A percentile compares a stretch with the other conserved stretches of the same genome.
These are phyloP conservation scores for Delichon dasypus DNA, from an alignment of 2,797 vertebrate genomes.

Conservation along the genomic window DNA sequence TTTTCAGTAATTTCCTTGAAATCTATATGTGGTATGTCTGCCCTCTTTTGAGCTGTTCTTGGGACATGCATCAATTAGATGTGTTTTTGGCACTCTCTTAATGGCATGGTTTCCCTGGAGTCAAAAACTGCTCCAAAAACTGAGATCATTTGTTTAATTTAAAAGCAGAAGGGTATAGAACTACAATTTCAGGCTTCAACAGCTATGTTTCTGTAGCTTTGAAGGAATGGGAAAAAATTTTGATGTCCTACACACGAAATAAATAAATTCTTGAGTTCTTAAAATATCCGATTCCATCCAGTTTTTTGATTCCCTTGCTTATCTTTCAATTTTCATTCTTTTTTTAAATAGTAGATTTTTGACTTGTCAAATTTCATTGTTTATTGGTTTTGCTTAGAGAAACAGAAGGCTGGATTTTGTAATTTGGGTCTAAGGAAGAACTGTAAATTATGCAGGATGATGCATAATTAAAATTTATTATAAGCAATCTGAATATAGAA, in stretches of 20 bases:
- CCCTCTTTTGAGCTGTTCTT: conserved; percentile 72
- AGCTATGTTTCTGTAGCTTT: conserved; percentile 68
- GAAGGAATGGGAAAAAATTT: conserved; percentile 21
- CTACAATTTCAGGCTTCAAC: conserved; percentile 69
- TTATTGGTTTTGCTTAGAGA: conserved; percentile 45
- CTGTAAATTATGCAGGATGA: conserved; percentile 52
- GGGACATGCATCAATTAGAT: conserved; percentile 73
- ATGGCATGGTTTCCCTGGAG: conserved; percentile 75
- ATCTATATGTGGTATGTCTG: conserved; percentile 72
- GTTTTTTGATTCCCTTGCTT: background rate
- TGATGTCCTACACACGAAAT: conserved; percentile 48
- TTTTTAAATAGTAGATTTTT: background rate
- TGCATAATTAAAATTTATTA: conserved; percentile 67
- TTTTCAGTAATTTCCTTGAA: conserved; percentile 79
- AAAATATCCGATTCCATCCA: conserved; percentile 36
- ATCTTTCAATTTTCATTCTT: conserved; percentile 18
- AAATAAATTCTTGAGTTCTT: conserved; percentile 61
- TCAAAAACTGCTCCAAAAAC: conserved; percentile 72
- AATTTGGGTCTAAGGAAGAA: conserved; percentile 56
- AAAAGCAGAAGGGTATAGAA: conserved; percentile 76
- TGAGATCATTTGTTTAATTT: conserved; percentile 82
- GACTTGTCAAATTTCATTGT: background rate
- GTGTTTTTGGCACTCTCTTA: conserved; percentile 76
- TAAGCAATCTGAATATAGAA: conserved; percentile 58
- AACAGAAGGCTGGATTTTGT: conserved; percentile 67